Conservation (phyloP, 2,797 vertebrate species). For the Chrosomus eos region DNA sequence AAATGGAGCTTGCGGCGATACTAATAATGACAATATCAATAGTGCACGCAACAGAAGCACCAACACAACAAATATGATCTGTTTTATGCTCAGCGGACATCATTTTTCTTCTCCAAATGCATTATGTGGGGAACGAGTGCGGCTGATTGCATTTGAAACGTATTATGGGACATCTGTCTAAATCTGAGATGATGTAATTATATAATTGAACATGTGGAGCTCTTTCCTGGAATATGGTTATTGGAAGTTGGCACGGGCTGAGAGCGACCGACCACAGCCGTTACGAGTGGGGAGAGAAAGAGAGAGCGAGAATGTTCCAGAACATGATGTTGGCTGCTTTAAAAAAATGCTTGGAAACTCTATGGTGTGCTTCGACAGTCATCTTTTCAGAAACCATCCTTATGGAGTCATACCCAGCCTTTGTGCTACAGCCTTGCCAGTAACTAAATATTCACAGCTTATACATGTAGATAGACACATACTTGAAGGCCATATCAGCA, state of each 20-base stretch:
- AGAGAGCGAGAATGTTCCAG: conserved; percentile 46
- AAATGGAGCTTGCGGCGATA: conserved; percentile 25
- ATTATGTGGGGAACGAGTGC: conserved; percentile 63
- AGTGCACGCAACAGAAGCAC: conserved; percentile 32
- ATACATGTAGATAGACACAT: background rate
- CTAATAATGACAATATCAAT: conserved; percentile 52
- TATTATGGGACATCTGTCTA: conserved; percentile 70
- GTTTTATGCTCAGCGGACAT: conserved; percentile 58
- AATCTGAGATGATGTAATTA: conserved; percentile 67
- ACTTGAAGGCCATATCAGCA: background rate
- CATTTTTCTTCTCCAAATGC: conserved; percentile 64
- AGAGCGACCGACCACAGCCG: conserved; percentile 45
- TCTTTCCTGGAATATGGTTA: conserved; percentile 67
- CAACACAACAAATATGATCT: conserved; percentile 61
- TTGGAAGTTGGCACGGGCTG: conserved; percentile 61
- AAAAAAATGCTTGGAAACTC: conserved; percentile 28
- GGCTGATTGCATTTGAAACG: conserved; percentile 66
- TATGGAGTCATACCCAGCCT: background rate
- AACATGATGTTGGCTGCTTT: conserved; percentile 37
- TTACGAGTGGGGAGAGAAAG: conserved; percentile 34
- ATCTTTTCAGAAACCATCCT: conserved; percentile 38
- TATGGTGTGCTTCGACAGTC: conserved; percentile 19
- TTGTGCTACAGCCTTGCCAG: background rate
- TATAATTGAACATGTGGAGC: conserved; percentile 68
- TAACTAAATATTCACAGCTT: background rate